Conservation (phyloP, 2,797 vertebrate species). For the Chloroceryle inda region DNA sequence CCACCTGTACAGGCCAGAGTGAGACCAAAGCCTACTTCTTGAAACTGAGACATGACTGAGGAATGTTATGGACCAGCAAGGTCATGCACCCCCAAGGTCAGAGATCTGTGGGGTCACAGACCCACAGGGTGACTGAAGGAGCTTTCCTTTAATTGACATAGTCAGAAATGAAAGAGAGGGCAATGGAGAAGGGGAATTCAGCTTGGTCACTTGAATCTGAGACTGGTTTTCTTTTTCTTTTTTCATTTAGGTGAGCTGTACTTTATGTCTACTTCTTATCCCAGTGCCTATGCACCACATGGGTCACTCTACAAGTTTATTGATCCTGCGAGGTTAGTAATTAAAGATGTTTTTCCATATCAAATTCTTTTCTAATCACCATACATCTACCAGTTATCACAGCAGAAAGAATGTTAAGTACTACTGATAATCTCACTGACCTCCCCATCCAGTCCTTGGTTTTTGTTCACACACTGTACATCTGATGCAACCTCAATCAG, state of each 20-base stretch:
- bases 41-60: background rate
- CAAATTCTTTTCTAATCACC: background rate
- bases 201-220: background rate
- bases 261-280: constrained; percentile 88
- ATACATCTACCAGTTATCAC: background rate
- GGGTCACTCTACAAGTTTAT: constrained; percentile 88
- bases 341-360: background rate
- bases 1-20: background rate
- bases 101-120: too few species aligned
- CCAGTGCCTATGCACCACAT: constrained; percentile 80
- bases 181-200: background rate
- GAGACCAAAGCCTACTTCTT: background rate
- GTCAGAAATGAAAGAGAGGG: background rate
- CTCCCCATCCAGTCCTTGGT: background rate
- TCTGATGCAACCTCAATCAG: background rate
- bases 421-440: background rate
- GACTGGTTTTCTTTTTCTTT: background rate
- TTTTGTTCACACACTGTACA: background rate
- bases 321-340: constrained; percentile 87
- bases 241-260: constrained; percentile 85
- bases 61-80: too few species aligned
- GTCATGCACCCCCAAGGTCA: too few species aligned
- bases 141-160: background rate
- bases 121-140: background rate
- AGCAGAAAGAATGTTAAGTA: background rate